These are phyloP conservation scores for Leptarthrus brevirostris DNA, from an alignment of 2,888 invertebrate genomes.

Conservation along the genomic window DNA sequence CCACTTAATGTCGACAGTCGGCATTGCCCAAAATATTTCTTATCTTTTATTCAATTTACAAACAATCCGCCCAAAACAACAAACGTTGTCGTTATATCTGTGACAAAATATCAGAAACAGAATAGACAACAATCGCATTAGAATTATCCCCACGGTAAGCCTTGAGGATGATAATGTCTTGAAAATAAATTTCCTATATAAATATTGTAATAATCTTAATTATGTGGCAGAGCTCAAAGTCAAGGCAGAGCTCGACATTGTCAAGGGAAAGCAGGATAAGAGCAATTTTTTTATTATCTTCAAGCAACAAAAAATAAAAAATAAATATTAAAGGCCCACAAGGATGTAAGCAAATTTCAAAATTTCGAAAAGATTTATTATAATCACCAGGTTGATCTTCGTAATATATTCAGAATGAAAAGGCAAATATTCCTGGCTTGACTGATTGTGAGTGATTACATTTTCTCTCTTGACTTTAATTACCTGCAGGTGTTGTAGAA, in stretches of 20 bases:
- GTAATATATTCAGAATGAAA: background rate
- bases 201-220: background rate
- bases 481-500: background rate
- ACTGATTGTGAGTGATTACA: too few species aligned
- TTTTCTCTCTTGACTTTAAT: background rate
- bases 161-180: background rate
- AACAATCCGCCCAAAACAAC: too few species aligned
- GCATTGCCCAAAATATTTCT: too few species aligned
- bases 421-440: background rate
- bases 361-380: background rate
- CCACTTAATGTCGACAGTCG: too few species aligned
- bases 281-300: background rate
- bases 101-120: background rate
- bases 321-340: background rate
- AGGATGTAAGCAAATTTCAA: background rate
- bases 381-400: too few species aligned
- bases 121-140: background rate
- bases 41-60: too few species aligned
- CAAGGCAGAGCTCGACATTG: background rate
- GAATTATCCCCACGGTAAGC: background rate
- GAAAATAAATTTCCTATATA: constrained; percentile 1
- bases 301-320: too few species aligned
- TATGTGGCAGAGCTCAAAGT: background rate
- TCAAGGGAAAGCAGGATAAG: background rate
- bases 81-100: background rate